A percentile compares a stretch with the other conserved stretches of the same genome.
Evolutionary conservation across 2,797 vertebrate genomes (phyloP).

Genomic region (Zalophus californianus): DNA sequence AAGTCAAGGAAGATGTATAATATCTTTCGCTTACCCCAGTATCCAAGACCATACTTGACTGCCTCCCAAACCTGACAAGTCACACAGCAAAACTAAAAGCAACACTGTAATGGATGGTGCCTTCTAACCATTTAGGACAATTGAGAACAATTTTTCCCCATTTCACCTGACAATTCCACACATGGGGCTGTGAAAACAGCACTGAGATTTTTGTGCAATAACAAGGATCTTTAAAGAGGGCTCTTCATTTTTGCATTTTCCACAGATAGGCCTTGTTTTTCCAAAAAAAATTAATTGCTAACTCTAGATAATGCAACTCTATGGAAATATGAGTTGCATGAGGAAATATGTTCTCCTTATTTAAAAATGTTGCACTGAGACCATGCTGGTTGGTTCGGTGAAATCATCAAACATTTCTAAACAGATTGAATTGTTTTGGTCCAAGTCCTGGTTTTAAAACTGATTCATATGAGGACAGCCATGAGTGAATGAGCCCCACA

Average conservation of each 20-base stretch:
- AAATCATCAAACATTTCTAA: slow-evolving; percentile 26
- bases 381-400: not conserved
- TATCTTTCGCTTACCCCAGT: not conserved
- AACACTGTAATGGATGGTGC: not conserved
- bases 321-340: not conserved
- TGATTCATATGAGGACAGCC: not conserved
- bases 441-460: slow-evolving; percentile 14
- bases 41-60: slow-evolving; percentile 42
- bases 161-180: not conserved
- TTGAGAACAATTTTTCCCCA: not conserved
- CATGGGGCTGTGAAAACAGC: slow-evolving; percentile 25
- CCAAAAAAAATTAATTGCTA: not conserved
- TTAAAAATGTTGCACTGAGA: slow-evolving; percentile 5
- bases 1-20: not conserved
- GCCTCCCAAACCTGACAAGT: not conserved
- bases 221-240: slow-evolving; percentile 28
- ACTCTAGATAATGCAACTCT: not conserved
- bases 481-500: not conserved
- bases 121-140: slow-evolving; percentile 28
- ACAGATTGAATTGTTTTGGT: not conserved
- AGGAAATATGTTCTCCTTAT: slow-evolving; percentile 1
- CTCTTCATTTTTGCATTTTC: not conserved
- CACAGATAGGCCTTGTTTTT: not conserved
- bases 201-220: slow-evolving; percentile 52
- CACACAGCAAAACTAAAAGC: slow-evolving; percentile 42